Conservation (phyloP, 2,113 vertebrate species). For the Xiphorhynchus elegans region DNA sequence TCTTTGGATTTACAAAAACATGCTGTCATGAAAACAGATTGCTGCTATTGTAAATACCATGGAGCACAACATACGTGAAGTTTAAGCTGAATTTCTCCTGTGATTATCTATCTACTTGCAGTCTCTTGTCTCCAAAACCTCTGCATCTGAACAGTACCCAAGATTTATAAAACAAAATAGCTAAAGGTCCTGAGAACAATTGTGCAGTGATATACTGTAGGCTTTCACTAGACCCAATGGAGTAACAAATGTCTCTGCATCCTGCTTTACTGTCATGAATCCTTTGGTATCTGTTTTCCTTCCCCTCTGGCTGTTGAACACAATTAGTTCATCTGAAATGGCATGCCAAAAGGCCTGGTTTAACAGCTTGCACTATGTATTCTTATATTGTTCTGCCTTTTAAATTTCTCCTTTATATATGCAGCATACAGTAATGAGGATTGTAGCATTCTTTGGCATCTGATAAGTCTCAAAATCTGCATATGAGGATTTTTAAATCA, state of each 20-base stretch:
- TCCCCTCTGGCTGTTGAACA: neutral
- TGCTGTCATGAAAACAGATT: conserved; percentile 55
- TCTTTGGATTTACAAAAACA: conserved; percentile 56
- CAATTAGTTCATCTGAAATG: conserved; percentile 10
- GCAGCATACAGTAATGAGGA: neutral
- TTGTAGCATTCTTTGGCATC: neutral
- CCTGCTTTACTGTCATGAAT: neutral
- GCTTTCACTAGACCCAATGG: neutral
- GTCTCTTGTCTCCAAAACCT: neutral
- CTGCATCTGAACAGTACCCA: conserved; percentile 14
- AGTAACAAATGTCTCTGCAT: neutral
- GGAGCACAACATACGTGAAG: neutral
- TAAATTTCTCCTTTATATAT: neutral
- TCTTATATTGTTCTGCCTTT: neutral
- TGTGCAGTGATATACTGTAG: neutral
- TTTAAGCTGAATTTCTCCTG: neutral
- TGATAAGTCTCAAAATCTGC: neutral
- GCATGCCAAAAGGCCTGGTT: neutral
- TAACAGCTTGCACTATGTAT: neutral
- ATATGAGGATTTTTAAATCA: neutral
- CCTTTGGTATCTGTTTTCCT: neutral
- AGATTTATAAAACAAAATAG: conserved; percentile 49
- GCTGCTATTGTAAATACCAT: conserved; percentile 49
- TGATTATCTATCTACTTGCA: conserved; percentile 34
- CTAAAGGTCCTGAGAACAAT: conserved; percentile 34